Conservation (phyloP, 1,140 invertebrate species). For the Ladona fulva region DNA sequence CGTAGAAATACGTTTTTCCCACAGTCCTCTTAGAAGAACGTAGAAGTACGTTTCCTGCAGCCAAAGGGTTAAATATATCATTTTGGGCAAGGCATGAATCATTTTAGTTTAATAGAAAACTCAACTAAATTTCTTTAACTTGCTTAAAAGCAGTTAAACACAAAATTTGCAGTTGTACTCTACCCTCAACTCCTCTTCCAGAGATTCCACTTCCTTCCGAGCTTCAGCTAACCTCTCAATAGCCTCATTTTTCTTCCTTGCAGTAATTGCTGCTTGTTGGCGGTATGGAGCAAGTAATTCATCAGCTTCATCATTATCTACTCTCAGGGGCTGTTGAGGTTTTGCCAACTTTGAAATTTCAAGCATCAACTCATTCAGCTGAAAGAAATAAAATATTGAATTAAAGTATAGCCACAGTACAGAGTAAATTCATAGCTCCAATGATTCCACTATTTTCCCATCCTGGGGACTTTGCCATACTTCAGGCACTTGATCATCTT, state of each 20-base stretch:
- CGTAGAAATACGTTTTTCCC: too few relatives aligned
- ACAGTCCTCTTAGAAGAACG: too few relatives aligned
- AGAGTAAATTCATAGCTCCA: too few relatives aligned
- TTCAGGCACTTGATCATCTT: too few relatives aligned
- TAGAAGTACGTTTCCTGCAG: too few relatives aligned
- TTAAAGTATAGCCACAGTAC: slow-evolving; percentile 32
- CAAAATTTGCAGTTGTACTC: slow-evolving; percentile 28
- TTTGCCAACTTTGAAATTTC: slow-evolving; percentile 43
- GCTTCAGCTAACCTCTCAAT: slow-evolving; percentile 58
- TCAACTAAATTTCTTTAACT: too few relatives aligned
- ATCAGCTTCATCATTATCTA: slow-evolving; percentile 39
- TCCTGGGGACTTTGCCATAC: too few relatives aligned
- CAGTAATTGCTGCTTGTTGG: slow-evolving; percentile 72
- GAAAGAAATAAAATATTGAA: slow-evolving; percentile 21
- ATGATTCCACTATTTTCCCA: too few relatives aligned
- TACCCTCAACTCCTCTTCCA: slow-evolving; percentile 44
- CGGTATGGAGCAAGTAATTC: slow-evolving; percentile 74
- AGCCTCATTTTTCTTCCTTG: slow-evolving; percentile 63
- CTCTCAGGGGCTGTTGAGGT: slow-evolving; percentile 36
- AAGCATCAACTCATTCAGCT: slow-evolving; percentile 29
- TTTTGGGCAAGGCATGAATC: too few relatives aligned
- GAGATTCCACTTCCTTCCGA: slow-evolving; percentile 46
- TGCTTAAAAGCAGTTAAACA: too few relatives aligned
- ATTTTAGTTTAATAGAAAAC: too few relatives aligned
- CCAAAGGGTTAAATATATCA: too few relatives aligned